A percentile compares a stretch with the other conserved stretches of the same genome.
phyloP scores from a whole-genome alignment of 2,888 invertebrate species.

The Ormyrus thymus region DNA sequence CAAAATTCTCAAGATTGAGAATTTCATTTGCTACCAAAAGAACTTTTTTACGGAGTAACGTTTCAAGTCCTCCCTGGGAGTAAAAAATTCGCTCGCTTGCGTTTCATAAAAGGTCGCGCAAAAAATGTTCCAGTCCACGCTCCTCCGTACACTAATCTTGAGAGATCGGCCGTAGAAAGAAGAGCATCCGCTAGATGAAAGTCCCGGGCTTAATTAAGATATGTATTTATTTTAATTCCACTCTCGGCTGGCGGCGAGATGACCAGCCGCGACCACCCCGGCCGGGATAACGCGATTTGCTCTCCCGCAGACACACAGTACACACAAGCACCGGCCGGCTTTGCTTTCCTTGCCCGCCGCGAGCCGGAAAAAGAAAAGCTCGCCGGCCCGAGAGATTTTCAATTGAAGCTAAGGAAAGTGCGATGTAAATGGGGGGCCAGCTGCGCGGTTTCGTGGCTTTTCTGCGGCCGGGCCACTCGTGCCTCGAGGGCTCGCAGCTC shows the following conservation, averaged over 20 bases:
- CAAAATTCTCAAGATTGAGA: constrained; percentile 45
- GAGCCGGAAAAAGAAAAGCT: not conserved
- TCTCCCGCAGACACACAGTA: constrained; percentile 63
- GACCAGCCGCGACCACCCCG: constrained; percentile 59
- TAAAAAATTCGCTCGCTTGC: constrained; percentile 31
- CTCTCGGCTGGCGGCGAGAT: constrained; percentile 64
- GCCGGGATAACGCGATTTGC: constrained; percentile 69
- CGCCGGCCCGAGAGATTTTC: constrained; percentile 66
- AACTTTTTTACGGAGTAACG: constrained; percentile 20
- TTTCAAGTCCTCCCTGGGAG: constrained; percentile 11
- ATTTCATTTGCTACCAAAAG: constrained; percentile 34
- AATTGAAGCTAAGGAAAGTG: constrained; percentile 69
- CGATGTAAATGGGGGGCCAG: constrained; percentile 64
- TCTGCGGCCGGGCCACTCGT: constrained; percentile 58
- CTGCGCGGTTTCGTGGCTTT: constrained; percentile 60
- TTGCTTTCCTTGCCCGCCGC: not conserved
- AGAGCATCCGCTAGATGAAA: constrained; percentile 63
- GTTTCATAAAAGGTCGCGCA: constrained; percentile 31
- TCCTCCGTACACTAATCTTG: constrained; percentile 53
- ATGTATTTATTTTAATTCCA: constrained; percentile 74
- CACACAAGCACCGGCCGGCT: not conserved
- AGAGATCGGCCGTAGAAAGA: constrained; percentile 43
- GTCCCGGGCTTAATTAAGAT: constrained; percentile 72
- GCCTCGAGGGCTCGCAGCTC: constrained; percentile 31
- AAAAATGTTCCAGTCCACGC: constrained; percentile 15